phyloP scores from a whole-genome alignment of 2,888 invertebrate species.

The Caenorhabditis imperialis region DNA sequence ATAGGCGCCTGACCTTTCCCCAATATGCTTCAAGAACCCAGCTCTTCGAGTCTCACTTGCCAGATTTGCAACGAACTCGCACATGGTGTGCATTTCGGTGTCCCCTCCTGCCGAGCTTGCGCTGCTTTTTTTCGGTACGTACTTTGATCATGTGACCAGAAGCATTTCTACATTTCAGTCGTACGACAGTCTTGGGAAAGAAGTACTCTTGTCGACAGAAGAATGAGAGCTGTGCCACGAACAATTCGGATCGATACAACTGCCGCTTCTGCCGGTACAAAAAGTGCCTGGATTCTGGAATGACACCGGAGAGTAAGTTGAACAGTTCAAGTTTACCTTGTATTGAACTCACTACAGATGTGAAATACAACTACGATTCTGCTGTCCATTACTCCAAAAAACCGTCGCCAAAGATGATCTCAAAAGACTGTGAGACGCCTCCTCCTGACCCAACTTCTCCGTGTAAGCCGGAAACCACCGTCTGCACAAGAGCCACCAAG shows the following conservation, averaged over 20 bases:
- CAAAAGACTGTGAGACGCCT: conserved; percentile 1
- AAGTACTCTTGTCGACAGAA: conserved; percentile 56
- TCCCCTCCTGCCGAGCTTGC: conserved; percentile 58
- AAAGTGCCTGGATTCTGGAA: conserved; percentile 56
- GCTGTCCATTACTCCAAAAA: conserved; percentile 32
- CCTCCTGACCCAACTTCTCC: conserved; percentile 26
- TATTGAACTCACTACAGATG: conserved; percentile 20
- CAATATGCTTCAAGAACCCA: conserved; percentile 26
- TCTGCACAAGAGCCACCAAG: conserved; percentile 14
- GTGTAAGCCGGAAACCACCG: background rate
- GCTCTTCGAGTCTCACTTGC: conserved; percentile 32
- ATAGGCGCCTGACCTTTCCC: conserved; percentile 4
- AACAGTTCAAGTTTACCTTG: background rate
- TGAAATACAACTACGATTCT: conserved; percentile 46
- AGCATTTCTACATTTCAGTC: conserved; percentile 16
- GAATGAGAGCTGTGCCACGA: conserved; percentile 39
- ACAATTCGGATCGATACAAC: conserved; percentile 41
- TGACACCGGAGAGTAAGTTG: conserved; percentile 57
- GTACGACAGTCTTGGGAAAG: conserved; percentile 52
- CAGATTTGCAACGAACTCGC: conserved; percentile 50
- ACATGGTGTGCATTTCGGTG: conserved; percentile 62
- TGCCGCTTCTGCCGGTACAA: conserved; percentile 58
- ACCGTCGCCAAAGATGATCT: conserved; percentile 16
- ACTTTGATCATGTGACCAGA: background rate
- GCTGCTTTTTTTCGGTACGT: conserved; percentile 60